Evolutionary conservation across 2,113 vertebrate genomes (phyloP), one percentile per base, ranked within the genome.

Genomic region (human): DNA sequence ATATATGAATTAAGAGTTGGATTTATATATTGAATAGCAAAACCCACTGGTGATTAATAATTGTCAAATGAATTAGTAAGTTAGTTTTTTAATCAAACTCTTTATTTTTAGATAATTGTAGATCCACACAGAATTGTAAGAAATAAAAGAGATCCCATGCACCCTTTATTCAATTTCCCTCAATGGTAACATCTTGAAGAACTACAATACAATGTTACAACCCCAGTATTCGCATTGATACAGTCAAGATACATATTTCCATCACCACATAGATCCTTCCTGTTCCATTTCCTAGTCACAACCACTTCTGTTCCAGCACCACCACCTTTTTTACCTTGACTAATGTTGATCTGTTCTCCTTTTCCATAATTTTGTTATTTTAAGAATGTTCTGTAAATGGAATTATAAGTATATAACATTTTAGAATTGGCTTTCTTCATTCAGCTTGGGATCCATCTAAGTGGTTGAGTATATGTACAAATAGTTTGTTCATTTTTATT

Each of bases 31-130:
- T 78, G 13, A 94, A 43, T 64, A 85, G 23, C 50, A 89, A 96
- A 80, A 76, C 57, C 9, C 86, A 78, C 18, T 66, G 89, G 55
- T 76, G 20, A 92, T 64, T 90, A 90, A 92, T 89, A 82, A 93
- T 68, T 94, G 27, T 2, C 14, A 83, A 78, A 61, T 75, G 12
- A 78, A 16, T 84, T 70, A 76, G 20, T 89, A 40, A 80, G 23
- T 30, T 55, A 68, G 1, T 70, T 70, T 68, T 95, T 88, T 30
- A 43, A 64, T 64, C 23, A 75, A 32, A 30, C 27, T 50, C 78
- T 93, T 81, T 61, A 90, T 48, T 94, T 90, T 87, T 8, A 93
- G 4, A 20, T 87, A 55, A 87, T 68, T 68, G 12, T 16, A 89
- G 25, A 38, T 90, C 88, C 32, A 81, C 64, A 81, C 4, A 35